Base-by-base conservation (phyloP, 2,113 vertebrate species). In the Salminus brasiliensis region DNA sequence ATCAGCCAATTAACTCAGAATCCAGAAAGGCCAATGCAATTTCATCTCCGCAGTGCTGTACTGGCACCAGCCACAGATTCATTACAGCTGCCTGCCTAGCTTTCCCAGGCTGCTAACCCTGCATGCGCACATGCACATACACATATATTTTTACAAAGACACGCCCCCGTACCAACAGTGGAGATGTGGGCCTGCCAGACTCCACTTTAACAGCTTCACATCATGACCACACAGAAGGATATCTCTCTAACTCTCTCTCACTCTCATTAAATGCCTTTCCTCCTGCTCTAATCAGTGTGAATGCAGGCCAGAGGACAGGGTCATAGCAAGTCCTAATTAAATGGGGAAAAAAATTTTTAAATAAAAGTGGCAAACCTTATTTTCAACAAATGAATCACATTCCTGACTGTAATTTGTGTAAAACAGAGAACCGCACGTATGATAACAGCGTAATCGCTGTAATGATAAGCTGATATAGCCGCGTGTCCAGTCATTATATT, bases 1-100 rank as follows among this genome's bases (percentile, higher is more conserved):
- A 90, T 89, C 87, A 89, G 88, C 78, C 90, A 91, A 92, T 92
- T 90, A 92, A 90, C 90, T 88, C 84, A 87, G 90, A 90, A 82
- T 80, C 84, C 89, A 90, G 79, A 88, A 90, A 93, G 90, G 89
- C 89, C 87, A 91, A 88, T 78, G 88, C 82, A 88, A 89, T 88
- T 91, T 89, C 88, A 18, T 85, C 83, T 88, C 72, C 79, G 81
- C 86, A 84, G 81, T 72, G 71, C 84, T 74, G 82, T 85, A 88
- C 83, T 87, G 86, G 85, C 88, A 85, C 84, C 84, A 86, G 80
- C 76, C 86, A 79, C 87, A 79, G 85, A 85, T 87, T 92, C 86
- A 87, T 91, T 91, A 89, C 85, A 79, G 69, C 74, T 79, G 68
- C 82, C 70, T 74, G 74, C 80, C 65, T 53, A 41, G 69, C 74